A percentile compares a stretch with the other conserved stretches of the same genome.
phyloP scores from a whole-genome alignment of 2,888 invertebrate species.

The Apoda limacodes region DNA sequence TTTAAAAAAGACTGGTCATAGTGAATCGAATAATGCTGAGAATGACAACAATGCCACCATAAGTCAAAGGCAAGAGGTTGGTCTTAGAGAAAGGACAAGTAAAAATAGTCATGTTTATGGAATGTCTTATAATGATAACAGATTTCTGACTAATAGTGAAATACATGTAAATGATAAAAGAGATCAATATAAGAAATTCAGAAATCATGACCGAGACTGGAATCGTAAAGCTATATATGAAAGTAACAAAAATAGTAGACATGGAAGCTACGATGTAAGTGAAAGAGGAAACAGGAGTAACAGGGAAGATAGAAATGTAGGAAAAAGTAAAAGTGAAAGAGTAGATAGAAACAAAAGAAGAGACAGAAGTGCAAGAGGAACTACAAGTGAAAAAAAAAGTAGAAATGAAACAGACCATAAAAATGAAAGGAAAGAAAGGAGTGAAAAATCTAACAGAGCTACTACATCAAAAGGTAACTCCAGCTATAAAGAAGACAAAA shows the following conservation, averaged over 20 bases:
- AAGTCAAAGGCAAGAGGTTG: too few species aligned
- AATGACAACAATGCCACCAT: too few species aligned
- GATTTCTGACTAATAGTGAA: too few species aligned
- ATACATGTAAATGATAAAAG: neutral
- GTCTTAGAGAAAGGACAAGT: too few species aligned
- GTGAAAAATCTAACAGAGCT: slow-evolving; percentile 2
- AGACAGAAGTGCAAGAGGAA: too few species aligned
- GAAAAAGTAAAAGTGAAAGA: too few species aligned
- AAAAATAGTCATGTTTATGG: too few species aligned
- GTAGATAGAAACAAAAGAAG: slow-evolving; percentile 4
- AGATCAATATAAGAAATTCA: neutral
- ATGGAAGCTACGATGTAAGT: slow-evolving; percentile 1
- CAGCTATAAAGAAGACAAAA: slow-evolving; percentile 1
- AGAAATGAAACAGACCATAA: neutral
- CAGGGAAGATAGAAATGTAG: too few species aligned
- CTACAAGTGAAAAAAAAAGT: neutral
- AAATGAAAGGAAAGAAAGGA: slow-evolving; percentile 1
- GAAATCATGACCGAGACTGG: neutral
- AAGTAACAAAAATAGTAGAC: slow-evolving; percentile 2
- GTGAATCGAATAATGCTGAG: too few species aligned
- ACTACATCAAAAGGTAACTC: neutral
- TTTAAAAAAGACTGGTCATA: too few species aligned
- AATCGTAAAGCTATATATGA: too few species aligned
- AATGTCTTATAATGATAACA: too few species aligned
- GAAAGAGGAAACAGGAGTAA: slow-evolving; percentile 1